These are phyloP conservation scores for Caenorhabditis sp. DNA, from an alignment of 2,888 invertebrate species.

Conservation along the genomic window DNA sequence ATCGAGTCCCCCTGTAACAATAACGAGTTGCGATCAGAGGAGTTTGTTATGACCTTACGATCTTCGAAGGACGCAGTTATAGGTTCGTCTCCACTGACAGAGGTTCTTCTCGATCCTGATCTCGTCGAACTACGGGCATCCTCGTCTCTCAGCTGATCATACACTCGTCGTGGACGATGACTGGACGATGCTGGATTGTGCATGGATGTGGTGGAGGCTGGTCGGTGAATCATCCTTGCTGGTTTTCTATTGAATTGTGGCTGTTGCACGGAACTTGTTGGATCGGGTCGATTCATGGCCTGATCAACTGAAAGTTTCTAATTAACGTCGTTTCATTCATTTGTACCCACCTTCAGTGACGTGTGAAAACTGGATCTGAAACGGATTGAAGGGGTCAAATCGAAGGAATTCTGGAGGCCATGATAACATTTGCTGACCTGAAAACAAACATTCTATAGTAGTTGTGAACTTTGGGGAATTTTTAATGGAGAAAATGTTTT, in stretches of 20 bases:
- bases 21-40: background rate
- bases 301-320: constrained; percentile 17
- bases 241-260: constrained; percentile 10
- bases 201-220: background rate
- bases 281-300: constrained; percentile 2
- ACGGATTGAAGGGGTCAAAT: constrained; percentile 11
- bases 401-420: background rate
- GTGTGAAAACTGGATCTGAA: background rate
- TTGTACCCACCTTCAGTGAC: constrained; percentile 20
- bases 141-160: constrained; percentile 39
- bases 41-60: constrained; percentile 1
- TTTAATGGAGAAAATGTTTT: constrained; percentile 30
- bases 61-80: constrained; percentile 22
- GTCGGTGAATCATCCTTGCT: background rate
- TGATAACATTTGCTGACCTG: constrained; percentile 2
- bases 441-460: constrained; percentile 18
- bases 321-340: background rate
- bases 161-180: constrained; percentile 8
- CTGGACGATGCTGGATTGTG: constrained; percentile 1
- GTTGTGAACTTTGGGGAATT: background rate
- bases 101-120: constrained; percentile 40
- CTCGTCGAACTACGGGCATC: constrained; percentile 32
- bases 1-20: background rate
- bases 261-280: background rate
- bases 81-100: constrained; percentile 46